These are phyloP conservation scores for Drosophila siamana DNA, from an alignment of 2,888 invertebrate species.

Conservation along the genomic window DNA sequence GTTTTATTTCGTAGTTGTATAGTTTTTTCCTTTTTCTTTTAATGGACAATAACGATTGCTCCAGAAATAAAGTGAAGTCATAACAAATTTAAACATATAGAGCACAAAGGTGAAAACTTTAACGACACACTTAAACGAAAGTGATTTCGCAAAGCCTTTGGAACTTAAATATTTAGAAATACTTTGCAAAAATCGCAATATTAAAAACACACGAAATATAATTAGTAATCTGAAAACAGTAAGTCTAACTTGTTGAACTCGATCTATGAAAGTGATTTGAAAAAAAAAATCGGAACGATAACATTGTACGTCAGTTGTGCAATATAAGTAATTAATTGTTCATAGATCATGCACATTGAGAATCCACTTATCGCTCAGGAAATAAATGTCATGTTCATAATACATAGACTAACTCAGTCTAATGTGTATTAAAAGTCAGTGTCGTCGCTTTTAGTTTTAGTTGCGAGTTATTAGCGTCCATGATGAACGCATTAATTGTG, in stretches of 20 bases:
- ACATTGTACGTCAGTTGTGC: too few relatives aligned
- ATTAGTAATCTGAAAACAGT: too few relatives aligned
- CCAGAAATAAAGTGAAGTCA: slow-evolving; percentile 21
- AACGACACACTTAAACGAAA: slow-evolving; percentile 17
- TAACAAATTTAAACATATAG: slow-evolving; percentile 14
- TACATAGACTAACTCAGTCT: slow-evolving; percentile 10
- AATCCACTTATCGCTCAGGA: neutral
- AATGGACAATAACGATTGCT: slow-evolving; percentile 24
- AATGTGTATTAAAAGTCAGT: neutral
- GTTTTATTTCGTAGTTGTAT: slow-evolving; percentile 9
- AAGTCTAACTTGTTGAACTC: too few relatives aligned
- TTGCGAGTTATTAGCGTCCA: slow-evolving; percentile 38
- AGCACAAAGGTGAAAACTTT: slow-evolving; percentile 17
- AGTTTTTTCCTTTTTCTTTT: slow-evolving; percentile 2
- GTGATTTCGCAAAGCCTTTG: neutral
- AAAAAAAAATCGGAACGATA: too few relatives aligned
- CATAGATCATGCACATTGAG: too few relatives aligned
- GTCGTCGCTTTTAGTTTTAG: slow-evolving; percentile 9
- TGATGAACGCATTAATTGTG: slow-evolving; percentile 25
- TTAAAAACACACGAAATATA: too few relatives aligned
- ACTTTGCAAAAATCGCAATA: too few relatives aligned
- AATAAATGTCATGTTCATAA: slow-evolving; percentile 12
- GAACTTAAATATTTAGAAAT: too few relatives aligned
- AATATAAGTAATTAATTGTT: too few relatives aligned
- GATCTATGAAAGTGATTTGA: too few relatives aligned